Base-by-base conservation (phyloP, 2,113 vertebrate genomes). In the Thinocorus orbignyianus region DNA sequence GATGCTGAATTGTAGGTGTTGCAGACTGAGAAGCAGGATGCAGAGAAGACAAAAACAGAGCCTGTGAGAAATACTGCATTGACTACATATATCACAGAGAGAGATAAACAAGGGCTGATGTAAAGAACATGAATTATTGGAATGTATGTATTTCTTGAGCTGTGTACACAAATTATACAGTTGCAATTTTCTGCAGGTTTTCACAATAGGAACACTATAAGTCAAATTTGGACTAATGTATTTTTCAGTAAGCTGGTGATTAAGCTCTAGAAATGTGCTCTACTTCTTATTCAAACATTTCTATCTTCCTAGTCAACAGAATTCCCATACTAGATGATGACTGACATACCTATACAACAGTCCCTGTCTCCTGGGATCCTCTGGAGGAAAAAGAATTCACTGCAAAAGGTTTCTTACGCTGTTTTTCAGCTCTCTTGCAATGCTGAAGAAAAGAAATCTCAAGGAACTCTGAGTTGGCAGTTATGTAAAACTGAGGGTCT, bases 1-100 rank as follows among this genome's bases (percentile, higher is more conserved):
- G 77, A 92, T 94, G 90, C 86, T 79, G 93, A 94, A 86, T 71
- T 96, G 95, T 93, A 92, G 95, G 95, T 97, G 96, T 93, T 95
- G 77, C 93, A 96, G 94, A 82, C 89, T 72, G 62, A 90, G 82
- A 86, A 93, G 80, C 92, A 95, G 92, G 93, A 91, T 91, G 83
- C 88, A 92, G 70, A 78, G 72, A 92, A 92, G 92, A 92, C 77
- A 93, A 94, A 96, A 92, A 54, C 64, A 88, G 90, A 90, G 65
- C 76, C 88, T 58, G 3, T 71, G 68, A 92, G 72, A 93, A 96
- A 83, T 57, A 49, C 71, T 81, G 88, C 49, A 8, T 12, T 83
- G 92, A 88, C 80, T 95, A 78, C 44, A 74, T 82, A 55, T 42
- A 94, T 7, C 90, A 81, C 51, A 74, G 82, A 58, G 77, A 77